Conservation (phyloP, 1,140 invertebrate genomes). For the Anagrus nilaparvatae region DNA sequence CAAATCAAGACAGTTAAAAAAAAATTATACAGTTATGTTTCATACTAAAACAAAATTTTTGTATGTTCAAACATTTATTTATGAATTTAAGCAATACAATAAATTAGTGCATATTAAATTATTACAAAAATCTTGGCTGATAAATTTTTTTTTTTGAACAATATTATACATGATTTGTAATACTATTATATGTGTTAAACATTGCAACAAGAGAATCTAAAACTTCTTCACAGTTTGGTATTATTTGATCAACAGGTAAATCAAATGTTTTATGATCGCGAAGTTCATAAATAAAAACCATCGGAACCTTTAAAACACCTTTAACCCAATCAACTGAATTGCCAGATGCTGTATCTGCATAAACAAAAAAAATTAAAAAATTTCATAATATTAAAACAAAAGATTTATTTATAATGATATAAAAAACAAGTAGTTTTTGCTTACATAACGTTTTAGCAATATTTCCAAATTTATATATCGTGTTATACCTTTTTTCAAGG, state of each 20-base stretch:
- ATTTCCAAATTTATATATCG: slow-evolving; percentile 49
- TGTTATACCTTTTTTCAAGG: slow-evolving; percentile 52
- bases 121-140: too few relatives aligned
- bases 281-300: slow-evolving; percentile 59
- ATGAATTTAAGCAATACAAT: too few relatives aligned
- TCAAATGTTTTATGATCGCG: slow-evolving; percentile 67
- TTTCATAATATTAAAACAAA: slow-evolving; percentile 1
- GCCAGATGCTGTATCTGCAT: slow-evolving; percentile 48
- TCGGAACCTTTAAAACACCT: slow-evolving; percentile 48
- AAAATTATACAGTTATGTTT: too few relatives aligned
- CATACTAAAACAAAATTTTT: too few relatives aligned
- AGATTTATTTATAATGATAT: too few relatives aligned
- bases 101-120: too few relatives aligned
- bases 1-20: too few relatives aligned
- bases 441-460: slow-evolving; percentile 49
- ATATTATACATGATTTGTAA: too few relatives aligned
- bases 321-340: slow-evolving; percentile 66
- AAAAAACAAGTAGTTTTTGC: too few relatives aligned
- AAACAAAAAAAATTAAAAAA: background rate
- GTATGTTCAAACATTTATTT: too few relatives aligned
- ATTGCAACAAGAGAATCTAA: slow-evolving; percentile 52
- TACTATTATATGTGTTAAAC: too few relatives aligned
- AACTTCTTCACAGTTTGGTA: slow-evolving; percentile 58
- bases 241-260: slow-evolving; percentile 60
- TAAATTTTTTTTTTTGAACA: too few relatives aligned